Evolutionary conservation across 2,888 invertebrate genomes (phyloP), one percentile per base, ranked within the genome.

Genomic region (Julus scanicus): DNA sequence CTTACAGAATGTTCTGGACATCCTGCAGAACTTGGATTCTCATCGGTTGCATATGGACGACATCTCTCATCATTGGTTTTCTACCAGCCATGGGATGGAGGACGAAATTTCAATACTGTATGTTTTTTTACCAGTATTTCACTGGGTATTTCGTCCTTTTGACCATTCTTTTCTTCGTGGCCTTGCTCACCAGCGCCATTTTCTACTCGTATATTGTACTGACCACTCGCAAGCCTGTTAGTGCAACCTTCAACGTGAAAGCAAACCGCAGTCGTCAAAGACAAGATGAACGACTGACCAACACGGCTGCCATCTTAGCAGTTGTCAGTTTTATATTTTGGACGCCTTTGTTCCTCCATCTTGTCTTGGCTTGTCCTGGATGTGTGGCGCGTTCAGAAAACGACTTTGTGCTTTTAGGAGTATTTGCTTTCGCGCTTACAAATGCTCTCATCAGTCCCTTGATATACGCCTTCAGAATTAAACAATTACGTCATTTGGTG

Each of bases 351-450:
- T 87, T 86, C 71, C 83, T 88, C 44, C 53, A 80, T 83, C 40
- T 88, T 48, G 86, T 87, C 17, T 53, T 87, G 37, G 88, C 88
- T 9, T 88, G 88, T 53, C 88, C 88, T 13, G n/a, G 71, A 37
- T 88, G 88, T 29, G n/a, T 83, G 13, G 86, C 87, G 17, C 88
- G 44, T 15, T 88, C 88, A 17, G 88, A 88, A 39, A 88, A 88
- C 49, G 87, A 87, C 80, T 88, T 86, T 39, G 87, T 88, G 11
- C 83, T 88, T n/a, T 20, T 88, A 20, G 88, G 88, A n/a, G 86
- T 87, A 1, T 88, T 88, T 86, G 71, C 80, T 17, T n/a, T 88
- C 20, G 88, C 87, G 17, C 87, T 88, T 20, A 44, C 49, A 49
- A 80, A 86, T 49, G 86, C 86, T 17, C 49, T 88, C 29, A n/a